Evolutionary conservation across 2,888 invertebrate genomes (phyloP), one percentile per base, ranked within the genome.

Genomic region (Euplagia quadripunctaria): DNA sequence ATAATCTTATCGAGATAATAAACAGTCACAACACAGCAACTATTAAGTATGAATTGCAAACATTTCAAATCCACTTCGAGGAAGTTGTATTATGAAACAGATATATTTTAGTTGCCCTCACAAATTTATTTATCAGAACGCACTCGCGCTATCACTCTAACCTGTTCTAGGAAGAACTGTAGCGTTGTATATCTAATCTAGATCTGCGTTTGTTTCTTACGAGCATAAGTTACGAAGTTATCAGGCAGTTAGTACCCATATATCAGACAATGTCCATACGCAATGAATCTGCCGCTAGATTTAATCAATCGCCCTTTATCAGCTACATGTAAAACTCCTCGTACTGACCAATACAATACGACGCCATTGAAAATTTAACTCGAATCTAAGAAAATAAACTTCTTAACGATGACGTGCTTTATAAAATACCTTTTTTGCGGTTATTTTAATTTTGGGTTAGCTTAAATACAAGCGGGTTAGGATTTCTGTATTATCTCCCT

Each of bases 101-200:
- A 69, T 55, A 43, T 42, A 73, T 70, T 70, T 72, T 73, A 55
- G 16, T 14, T 69, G 68, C 52, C 64, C 51, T 52, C 65, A 16
- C 55, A 41, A 77, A 8, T 43, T 55, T n/a, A 86, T 85, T 84
- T 84, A 87, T 85, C 81, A 84, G 85, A 85, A 86, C 87, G 86
- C 87, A 88, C 88, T 85, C 83, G 82, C 74, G 80, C 68, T 77
- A 87, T 83, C 87, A 87, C 84, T 84, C 82, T 85, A 86, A 89
- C 87, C 88, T 86, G 88, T 88, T 89, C 87, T 85, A 89, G 89
- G 90, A 90, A 90, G 91, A 89, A 68, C n/a, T 31, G 51, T 51
- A 91, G 81, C 85, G 87, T 89, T 90, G 88, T 82, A 81, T 89
- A 94, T 95, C 94, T 95, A 93, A 94, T 94, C 95, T 91, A 75